Evolutionary conservation across 2,888 invertebrate species (phyloP).

Genomic region (Phyllotreta cruciferae): DNA sequence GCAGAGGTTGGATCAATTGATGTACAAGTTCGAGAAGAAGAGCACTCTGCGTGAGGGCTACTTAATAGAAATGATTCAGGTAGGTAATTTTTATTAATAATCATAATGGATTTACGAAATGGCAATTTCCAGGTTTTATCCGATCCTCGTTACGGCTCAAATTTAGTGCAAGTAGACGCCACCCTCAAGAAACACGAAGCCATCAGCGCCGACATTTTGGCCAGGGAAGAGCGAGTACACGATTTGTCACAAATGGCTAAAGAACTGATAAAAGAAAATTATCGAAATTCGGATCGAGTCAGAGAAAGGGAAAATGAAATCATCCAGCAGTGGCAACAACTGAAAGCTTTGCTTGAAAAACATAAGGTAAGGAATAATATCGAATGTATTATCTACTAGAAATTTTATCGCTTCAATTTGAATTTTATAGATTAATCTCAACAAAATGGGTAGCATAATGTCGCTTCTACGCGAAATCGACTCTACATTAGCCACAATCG

Average conservation of each 20-base stretch:
- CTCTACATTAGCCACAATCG: conserved; percentile 82
- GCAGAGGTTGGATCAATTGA: conserved; percentile 91
- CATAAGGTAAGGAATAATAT: conserved; percentile 65
- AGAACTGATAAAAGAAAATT: conserved; percentile 89
- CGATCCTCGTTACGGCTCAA: conserved; percentile 89
- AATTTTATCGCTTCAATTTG: not conserved
- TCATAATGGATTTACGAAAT: not conserved
- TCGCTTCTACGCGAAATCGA: conserved; percentile 90
- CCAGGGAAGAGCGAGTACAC: conserved; percentile 91
- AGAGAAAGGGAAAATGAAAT: conserved; percentile 69
- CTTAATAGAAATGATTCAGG: conserved; percentile 96
- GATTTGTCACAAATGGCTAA: conserved; percentile 93
- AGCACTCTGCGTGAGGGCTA: conserved; percentile 93
- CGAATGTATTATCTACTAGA: not conserved
- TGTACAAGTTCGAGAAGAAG: conserved; percentile 95
- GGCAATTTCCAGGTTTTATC: conserved; percentile 71
- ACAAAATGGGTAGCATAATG: conserved; percentile 84
- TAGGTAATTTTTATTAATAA: conserved; percentile 55
- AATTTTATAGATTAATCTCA: conserved; percentile 63
- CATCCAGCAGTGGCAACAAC: conserved; percentile 83
- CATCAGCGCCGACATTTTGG: conserved; percentile 94
- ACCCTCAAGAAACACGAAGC: conserved; percentile 98
- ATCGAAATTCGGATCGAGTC: conserved; percentile 87
- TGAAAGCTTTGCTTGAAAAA: conserved; percentile 84
- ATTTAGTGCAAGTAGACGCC: conserved; percentile 92